Evolutionary conservation across 2,888 invertebrate genomes (phyloP).

Genomic region (Brachynemurus nebulosus): DNA sequence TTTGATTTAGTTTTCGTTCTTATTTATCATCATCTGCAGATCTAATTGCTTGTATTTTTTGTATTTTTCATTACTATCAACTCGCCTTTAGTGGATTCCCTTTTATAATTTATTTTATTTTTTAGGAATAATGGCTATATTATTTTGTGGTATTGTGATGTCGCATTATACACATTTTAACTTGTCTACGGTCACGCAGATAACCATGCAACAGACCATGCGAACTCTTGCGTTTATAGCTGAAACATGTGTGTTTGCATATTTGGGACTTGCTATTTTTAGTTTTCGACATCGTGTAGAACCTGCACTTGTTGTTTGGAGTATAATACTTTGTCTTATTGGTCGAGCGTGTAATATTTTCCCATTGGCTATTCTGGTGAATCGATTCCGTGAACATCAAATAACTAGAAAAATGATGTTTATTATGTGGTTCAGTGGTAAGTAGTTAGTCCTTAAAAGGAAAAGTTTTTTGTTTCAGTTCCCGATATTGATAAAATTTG

Average conservation of each 20-base stretch:
- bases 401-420: slow-evolving; percentile 98
- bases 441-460: too few relatives aligned
- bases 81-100: too few relatives aligned
- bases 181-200: slow-evolving; percentile 94
- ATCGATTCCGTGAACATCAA: slow-evolving; percentile 93
- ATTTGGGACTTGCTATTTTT: slow-evolving; percentile 84
- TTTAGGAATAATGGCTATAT: slow-evolving; percentile 94
- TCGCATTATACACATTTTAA: slow-evolving; percentile 99
- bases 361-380: slow-evolving; percentile 83
- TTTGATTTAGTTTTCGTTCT: too few relatives aligned
- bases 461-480: too few relatives aligned
- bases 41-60: slow-evolving; percentile 1
- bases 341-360: slow-evolving; percentile 96
- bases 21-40: slow-evolving; percentile 1
- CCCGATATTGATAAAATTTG: too few relatives aligned
- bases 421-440: slow-evolving; percentile 98
- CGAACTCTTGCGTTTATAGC: slow-evolving; percentile 93
- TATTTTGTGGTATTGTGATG: slow-evolving; percentile 99
- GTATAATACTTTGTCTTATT: slow-evolving; percentile 77
- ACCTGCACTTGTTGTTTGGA: slow-evolving; percentile 86
- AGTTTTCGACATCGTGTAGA: slow-evolving; percentile 91
- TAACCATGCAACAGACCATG: slow-evolving; percentile 99
- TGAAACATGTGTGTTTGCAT: slow-evolving; percentile 98
- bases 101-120: slow-evolving; percentile 23
- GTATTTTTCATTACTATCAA: too few relatives aligned